These are phyloP conservation scores for Poecilia velifera DNA, from an alignment of 2,797 vertebrate species.

Conservation along the genomic window DNA sequence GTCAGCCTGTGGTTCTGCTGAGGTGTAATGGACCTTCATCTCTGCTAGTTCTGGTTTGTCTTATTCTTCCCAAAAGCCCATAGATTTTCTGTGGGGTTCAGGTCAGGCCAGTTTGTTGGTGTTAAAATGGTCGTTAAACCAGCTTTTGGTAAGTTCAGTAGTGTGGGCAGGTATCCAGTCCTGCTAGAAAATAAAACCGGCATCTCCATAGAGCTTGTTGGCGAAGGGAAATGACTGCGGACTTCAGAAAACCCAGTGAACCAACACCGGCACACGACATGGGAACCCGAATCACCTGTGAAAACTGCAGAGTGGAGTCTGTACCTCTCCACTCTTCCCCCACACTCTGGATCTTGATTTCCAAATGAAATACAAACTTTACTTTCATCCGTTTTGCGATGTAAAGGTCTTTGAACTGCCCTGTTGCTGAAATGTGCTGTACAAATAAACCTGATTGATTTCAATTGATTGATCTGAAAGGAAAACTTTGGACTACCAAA, in stretches of 20 bases:
- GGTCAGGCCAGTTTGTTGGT: not conserved
- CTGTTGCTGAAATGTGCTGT: no score
- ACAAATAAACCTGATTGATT: not conserved
- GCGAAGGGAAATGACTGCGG: not conserved
- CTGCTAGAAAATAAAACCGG: not conserved
- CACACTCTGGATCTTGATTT: not conserved
- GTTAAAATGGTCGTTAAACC: not conserved
- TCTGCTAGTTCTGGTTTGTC: not conserved
- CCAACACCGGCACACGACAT: not conserved
- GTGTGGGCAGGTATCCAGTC: not conserved
- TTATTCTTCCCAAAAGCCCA: not conserved
- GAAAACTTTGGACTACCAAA: not conserved
- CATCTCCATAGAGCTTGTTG: not conserved
- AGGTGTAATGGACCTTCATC: not conserved
- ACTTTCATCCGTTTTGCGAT: not conserved
- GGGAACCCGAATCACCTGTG: not conserved
- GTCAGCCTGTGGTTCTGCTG: not conserved
- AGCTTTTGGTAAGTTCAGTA: not conserved
- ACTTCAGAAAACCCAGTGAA: not conserved
- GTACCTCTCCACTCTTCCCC: not conserved
- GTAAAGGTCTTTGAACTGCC: no score
- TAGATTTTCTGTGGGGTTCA: not conserved
- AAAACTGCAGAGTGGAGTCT: not conserved
- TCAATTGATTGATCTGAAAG: not conserved
- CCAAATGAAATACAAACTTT: not conserved